phyloP scores from a whole-genome alignment of 2,888 invertebrate genomes.

The Lordiphosa andalusiaca region DNA sequence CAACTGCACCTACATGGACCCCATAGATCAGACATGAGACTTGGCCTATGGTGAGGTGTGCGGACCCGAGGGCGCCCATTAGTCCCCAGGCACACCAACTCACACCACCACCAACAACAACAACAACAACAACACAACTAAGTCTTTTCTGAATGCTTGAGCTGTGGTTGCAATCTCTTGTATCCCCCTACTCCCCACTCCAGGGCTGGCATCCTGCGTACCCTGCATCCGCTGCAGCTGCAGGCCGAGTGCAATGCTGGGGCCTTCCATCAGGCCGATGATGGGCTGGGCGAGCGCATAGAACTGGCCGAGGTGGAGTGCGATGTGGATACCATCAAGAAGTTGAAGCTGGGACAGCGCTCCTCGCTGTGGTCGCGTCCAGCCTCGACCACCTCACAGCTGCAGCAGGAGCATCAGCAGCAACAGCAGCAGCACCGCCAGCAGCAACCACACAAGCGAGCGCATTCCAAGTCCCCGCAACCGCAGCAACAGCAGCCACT shows the following conservation, averaged over 20 bases:
- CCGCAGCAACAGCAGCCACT: slow-evolving; percentile 72
- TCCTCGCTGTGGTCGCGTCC: slow-evolving; percentile 87
- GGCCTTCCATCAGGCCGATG: slow-evolving; percentile 70
- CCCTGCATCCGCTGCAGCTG: slow-evolving; percentile 84
- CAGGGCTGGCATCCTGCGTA: slow-evolving; percentile 82
- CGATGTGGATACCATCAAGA: slow-evolving; percentile 88
- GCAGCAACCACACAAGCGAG: slow-evolving; percentile 63
- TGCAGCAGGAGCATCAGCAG: slow-evolving; percentile 74
- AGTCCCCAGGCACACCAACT: slow-evolving; percentile 18
- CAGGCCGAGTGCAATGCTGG: slow-evolving; percentile 78
- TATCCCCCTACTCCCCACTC: slow-evolving; percentile 43
- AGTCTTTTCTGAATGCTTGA: slow-evolving; percentile 60
- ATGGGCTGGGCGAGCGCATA: slow-evolving; percentile 79
- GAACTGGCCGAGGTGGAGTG: slow-evolving; percentile 87
- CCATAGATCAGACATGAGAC: slow-evolving; percentile 78
- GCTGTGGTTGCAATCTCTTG: slow-evolving; percentile 51
- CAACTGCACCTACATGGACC: slow-evolving; percentile 78
- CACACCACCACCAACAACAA: slow-evolving; percentile 30
- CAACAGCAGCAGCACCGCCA: slow-evolving; percentile 67
- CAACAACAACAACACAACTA: slow-evolving; percentile 43
- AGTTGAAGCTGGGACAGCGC: slow-evolving; percentile 85
- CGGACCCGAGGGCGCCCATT: slow-evolving; percentile 67
- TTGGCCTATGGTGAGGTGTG: slow-evolving; percentile 71
- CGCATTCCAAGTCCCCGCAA: slow-evolving; percentile 68
- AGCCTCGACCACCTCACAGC: slow-evolving; percentile 76